Percentiles rank a stretch among this genome's conserved stretches.
Evolutionary conservation across 2,888 invertebrate genomes (phyloP).

Genomic region (Mongoloraphidia duomilia): DNA sequence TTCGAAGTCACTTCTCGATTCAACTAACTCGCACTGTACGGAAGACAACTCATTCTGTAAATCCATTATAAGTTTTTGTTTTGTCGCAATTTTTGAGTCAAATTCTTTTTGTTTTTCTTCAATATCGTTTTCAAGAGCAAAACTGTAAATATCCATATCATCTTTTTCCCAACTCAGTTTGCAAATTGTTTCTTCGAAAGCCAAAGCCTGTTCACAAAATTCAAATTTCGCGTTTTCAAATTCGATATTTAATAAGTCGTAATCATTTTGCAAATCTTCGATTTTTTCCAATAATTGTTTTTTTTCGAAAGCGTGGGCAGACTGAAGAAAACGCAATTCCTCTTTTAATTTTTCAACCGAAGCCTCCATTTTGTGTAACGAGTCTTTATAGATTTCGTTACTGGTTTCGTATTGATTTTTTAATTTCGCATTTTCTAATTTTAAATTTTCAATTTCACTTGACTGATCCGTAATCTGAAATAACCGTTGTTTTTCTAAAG

Average conservation of each 20-base stretch:
- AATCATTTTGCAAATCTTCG: conserved; percentile 8
- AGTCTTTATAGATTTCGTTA: too few species aligned
- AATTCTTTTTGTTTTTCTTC: too few species aligned
- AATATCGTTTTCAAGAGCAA: too few species aligned
- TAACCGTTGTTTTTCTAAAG: not conserved
- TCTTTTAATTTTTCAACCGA: too few species aligned
- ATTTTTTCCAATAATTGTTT: conserved; percentile 9
- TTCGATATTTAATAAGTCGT: conserved; percentile 7
- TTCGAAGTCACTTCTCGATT: not conserved
- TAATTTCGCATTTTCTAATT: conserved; percentile 11
- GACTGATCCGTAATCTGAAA: not conserved
- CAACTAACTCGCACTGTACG: not conserved
- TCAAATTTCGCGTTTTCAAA: not conserved
- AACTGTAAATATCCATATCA: too few species aligned
- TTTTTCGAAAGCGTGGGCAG: not conserved
- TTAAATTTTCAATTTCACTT: conserved; percentile 9
- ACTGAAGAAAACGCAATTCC: too few species aligned
- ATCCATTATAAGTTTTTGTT: not conserved
- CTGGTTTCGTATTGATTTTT: not conserved
- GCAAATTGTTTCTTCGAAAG: too few species aligned
- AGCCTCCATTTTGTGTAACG: too few species aligned
- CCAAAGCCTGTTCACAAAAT: too few species aligned
- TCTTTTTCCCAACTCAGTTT: too few species aligned
- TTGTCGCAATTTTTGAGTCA: not conserved
- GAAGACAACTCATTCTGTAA: not conserved